Conservation (phyloP, 2,797 vertebrate genomes). For the Sylvia borin region DNA sequence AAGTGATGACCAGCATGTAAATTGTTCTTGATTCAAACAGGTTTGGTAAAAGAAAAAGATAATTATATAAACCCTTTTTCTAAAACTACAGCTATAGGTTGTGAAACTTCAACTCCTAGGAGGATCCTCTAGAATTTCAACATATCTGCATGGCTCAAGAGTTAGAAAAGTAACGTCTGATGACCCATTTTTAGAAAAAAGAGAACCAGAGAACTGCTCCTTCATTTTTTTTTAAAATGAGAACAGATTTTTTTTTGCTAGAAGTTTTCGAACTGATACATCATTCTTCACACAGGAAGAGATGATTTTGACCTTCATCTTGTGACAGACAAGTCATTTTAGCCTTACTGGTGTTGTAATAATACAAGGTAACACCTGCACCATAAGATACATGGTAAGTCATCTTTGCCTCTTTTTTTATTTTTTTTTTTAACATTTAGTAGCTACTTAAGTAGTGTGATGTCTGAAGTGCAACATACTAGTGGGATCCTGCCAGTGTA, state of each 20-base stretch:
- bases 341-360: neutral
- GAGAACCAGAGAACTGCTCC: slow-evolving; percentile 50
- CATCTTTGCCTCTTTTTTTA: neutral
- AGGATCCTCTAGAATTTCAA: slow-evolving; percentile 57
- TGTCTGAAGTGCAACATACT: neutral
- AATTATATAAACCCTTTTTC: neutral
- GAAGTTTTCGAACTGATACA: slow-evolving; percentile 13
- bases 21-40: neutral
- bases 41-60: neutral
- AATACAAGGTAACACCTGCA: neutral
- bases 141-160: slow-evolving; percentile 23
- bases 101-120: slow-evolving; percentile 49
- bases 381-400: slow-evolving; percentile 25
- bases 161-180: slow-evolving; percentile 42
- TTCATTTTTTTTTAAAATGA: neutral
- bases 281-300: slow-evolving; percentile 54
- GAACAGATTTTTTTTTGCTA: slow-evolving; percentile 8
- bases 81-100: neutral
- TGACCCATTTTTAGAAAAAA: slow-evolving; percentile 61
- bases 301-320: neutral
- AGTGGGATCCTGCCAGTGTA: neutral
- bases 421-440: neutral
- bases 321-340: neutral
- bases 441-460: neutral
- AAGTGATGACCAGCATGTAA: neutral